Evolutionary conservation across 2,113 vertebrate species (phyloP).

Genomic region (Oceanites oceanicus): DNA sequence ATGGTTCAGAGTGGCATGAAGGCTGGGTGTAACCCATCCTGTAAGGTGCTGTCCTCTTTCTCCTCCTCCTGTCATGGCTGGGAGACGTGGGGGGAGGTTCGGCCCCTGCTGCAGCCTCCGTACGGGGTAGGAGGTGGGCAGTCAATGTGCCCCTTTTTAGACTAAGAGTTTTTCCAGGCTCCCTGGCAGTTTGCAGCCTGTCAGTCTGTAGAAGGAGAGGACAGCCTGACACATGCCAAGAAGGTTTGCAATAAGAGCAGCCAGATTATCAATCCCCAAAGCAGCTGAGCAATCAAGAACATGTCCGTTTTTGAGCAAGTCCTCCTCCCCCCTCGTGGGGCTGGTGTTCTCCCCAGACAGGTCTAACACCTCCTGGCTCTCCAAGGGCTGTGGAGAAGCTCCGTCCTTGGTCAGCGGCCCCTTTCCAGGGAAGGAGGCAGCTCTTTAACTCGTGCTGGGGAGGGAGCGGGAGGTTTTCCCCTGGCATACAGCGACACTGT

Average conservation of each 20-base stretch:
- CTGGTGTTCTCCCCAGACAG: neutral
- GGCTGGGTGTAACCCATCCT: neutral
- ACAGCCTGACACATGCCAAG: constrained; percentile 25
- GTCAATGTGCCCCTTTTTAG: neutral
- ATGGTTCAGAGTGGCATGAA: neutral
- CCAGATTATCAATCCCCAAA: constrained; percentile 11
- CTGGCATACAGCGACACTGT: neutral
- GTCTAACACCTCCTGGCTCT: neutral
- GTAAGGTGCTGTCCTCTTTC: neutral
- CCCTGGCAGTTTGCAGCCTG: constrained; percentile 30
- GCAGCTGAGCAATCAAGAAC: neutral
- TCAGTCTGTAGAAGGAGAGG: neutral
- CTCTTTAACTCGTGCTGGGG: neutral
- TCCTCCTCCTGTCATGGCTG: neutral
- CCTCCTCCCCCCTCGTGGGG: neutral
- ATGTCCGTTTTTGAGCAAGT: neutral
- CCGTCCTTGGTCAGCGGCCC: neutral
- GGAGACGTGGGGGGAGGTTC: neutral
- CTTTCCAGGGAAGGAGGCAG: neutral
- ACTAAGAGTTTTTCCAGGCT: neutral
- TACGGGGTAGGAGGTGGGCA: neutral
- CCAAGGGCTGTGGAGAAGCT: neutral
- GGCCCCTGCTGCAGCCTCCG: neutral
- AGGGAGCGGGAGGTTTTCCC: neutral
- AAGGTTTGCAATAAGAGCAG: neutral